Evolutionary conservation across 2,113 vertebrate species (phyloP), one percentile per base, ranked within the genome.

Genomic region (Hippocampus zosterae): DNA sequence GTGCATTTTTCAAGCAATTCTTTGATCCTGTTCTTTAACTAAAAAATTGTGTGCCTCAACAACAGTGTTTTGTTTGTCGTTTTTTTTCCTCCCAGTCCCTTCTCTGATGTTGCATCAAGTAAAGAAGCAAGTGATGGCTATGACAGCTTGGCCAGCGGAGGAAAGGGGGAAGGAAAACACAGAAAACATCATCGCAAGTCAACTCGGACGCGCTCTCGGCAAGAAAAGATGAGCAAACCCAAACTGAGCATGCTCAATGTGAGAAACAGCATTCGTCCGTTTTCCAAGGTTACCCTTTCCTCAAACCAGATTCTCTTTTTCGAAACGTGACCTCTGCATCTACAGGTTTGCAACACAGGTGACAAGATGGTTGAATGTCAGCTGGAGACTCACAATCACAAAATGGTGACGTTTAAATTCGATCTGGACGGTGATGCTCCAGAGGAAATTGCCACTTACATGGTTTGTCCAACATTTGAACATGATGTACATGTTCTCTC

Each of bases 281-380:
- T 7, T 56, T 12, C 23, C 48, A 70, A 37, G 42, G 3, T 55
- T 37, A 23, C 1, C 68, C 3, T 59, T 41, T 56, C 5, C 60
- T 9, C 3, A 75, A 67, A 16, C 16, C 3, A 9, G 18, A 3
- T 76, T 56, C 68, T n/a, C 57, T 1, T 65, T 71, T 61, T n/a
- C 73, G 46, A 72, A 18, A 7, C 57, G 7, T 69, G 41, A 62
- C 27, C 15, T 3, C 10, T 72, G 27, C 19, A 63, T 48, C 29
- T 42, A 60, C 80, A 98, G 97, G 97, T 99, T 19, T 95, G 92
- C 73, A 95, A 98, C 88, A 96, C 95, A 0, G 97, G 97, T 0
- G 97, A 99, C 88, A 99, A 99, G 91, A 98, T 98, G 97, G 97
- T 99, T 23, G 97, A 99, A 85, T 99, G 97, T 74, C 97, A 98